Evolutionary conservation across 2,797 vertebrate genomes (phyloP).

Genomic region (Urocyon cinereoargenteus): DNA sequence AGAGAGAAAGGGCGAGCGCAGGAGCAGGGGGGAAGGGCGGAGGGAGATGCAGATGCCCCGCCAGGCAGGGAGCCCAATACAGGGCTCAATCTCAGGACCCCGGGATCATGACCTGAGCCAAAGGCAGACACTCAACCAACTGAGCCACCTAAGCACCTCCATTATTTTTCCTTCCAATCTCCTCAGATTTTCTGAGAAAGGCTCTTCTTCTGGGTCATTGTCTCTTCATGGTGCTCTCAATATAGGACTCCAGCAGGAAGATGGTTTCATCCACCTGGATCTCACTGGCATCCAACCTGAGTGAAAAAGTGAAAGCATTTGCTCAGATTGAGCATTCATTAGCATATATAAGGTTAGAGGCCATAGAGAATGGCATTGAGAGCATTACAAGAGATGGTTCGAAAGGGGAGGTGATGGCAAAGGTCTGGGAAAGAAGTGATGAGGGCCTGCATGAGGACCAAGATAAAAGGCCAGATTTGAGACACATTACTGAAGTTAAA

Average conservation of each 20-base stretch:
- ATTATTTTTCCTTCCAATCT: slow-evolving; percentile 13
- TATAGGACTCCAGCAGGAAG: slow-evolving; percentile 94
- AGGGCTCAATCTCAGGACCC: too few species aligned
- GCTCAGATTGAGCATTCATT: background rate
- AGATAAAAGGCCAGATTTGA: background rate
- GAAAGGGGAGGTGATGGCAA: background rate
- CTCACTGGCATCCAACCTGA: slow-evolving; percentile 96
- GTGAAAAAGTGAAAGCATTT: slow-evolving; percentile 47
- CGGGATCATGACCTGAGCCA: too few species aligned
- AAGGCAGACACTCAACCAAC: too few species aligned
- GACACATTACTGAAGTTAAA: background rate
- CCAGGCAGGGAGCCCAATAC: too few species aligned
- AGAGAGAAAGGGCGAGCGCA: too few species aligned
- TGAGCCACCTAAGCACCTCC: background rate
- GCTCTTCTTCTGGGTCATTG: slow-evolving; percentile 65
- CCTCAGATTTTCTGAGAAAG: slow-evolving; percentile 21
- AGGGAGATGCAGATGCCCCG: too few species aligned
- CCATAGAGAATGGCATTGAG: background rate
- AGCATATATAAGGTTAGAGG: background rate
- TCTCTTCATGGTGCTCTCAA: slow-evolving; percentile 86
- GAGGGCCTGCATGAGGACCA: background rate
- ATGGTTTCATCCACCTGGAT: slow-evolving; percentile 98
- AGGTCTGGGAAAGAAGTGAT: background rate
- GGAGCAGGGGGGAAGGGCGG: too few species aligned
- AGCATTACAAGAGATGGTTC: background rate